A percentile compares a stretch with the other conserved stretches of the same genome.
Evolutionary conservation across 2,797 vertebrate genomes (phyloP).

Genomic region (Helicolenus hilgendorfi): DNA sequence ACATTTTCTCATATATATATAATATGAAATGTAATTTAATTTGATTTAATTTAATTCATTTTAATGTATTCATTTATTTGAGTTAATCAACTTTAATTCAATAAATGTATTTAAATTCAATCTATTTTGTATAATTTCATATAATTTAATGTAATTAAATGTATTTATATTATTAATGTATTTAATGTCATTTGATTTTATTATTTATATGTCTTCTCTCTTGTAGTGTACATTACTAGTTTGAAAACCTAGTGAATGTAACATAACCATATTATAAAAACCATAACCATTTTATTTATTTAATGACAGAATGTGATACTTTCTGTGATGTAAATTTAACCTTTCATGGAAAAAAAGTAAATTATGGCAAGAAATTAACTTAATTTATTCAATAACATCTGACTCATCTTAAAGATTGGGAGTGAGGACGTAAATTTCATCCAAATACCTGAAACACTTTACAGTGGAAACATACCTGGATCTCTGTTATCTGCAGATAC

Average conservation of each 20-base stretch:
- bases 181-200: background rate
- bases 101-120: background rate
- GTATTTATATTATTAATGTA: background rate
- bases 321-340: background rate
- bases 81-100: background rate
- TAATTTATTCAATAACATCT: background rate
- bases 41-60: background rate
- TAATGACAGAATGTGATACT: background rate
- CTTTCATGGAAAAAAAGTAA: background rate
- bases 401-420: background rate
- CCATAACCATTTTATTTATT: background rate
- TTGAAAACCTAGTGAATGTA: background rate
- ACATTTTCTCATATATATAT: background rate
- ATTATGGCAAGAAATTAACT: background rate
- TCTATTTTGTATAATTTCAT: background rate
- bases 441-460: conserved; percentile 2
- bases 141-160: background rate
- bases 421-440: background rate
- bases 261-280: too few species aligned
- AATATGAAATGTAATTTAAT: background rate
- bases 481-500: conserved; percentile 32
- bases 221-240: background rate
- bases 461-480: conserved; percentile 1
- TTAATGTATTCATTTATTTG: background rate
- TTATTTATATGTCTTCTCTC: background rate